Evolutionary conservation across 2,113 vertebrate genomes (phyloP), one percentile per base, ranked within the genome.

Genomic region (Caranx melampygus): DNA sequence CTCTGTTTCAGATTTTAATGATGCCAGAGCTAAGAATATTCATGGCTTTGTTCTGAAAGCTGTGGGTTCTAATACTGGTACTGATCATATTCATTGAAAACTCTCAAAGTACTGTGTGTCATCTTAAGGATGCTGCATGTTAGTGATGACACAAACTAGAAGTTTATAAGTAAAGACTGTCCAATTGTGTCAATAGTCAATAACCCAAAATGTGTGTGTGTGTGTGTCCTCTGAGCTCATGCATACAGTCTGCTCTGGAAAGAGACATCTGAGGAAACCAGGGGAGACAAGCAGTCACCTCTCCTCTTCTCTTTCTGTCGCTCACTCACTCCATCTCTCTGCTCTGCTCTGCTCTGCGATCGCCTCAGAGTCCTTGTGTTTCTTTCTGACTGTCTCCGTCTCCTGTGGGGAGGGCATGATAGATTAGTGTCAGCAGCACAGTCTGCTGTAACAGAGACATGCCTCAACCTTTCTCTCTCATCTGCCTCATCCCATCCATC

Each of bases 381-480:
- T 90, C 81, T 70, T 82, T 85, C 75, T 61, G 62, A 61, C 80
- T 88, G 34, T 68, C 58, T 69, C 75, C 73, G 80, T 88, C 83
- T 90, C 86, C 90, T 87, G 80, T 67, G 71, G 86, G 78, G 86
- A 88, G 67, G 55, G 79, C 75, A 76, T 92, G 92, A 94, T 89
- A 88, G 92, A 94, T 94, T 93, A 87, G 94, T 95, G 90, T 93
- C 91, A 89, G 82, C 47, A 74, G 82, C 47, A 74, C 85, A 67
- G 83, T 87, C 78, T 80, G 77, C 81, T 89, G 91, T 86, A 89
- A 93, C 87, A 68, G 87, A 92, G 89, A 91, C 87, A 78, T 83
- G 55, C 62, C 79, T 87, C 87, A 84, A 81, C 88, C 84, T 86
- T 71, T 78, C 80, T 60, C 57, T 82, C 72, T 40, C 67, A 42